A percentile compares a stretch with the other conserved stretches of the same genome.
Conservation (phyloP, 2,888 invertebrate genomes). For the Philopedon plagiatum region DNA sequence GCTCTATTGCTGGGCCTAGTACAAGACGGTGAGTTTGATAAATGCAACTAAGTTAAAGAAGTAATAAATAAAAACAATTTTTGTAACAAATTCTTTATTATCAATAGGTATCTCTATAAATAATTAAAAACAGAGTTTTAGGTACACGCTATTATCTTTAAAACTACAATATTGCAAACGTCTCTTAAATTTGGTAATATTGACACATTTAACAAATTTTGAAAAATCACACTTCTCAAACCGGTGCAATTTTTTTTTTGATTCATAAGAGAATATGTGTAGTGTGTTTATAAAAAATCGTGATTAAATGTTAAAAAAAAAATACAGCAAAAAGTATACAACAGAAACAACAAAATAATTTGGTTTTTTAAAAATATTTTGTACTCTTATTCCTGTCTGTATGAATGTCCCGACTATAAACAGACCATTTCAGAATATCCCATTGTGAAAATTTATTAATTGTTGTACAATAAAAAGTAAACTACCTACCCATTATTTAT, state of each 20-base stretch:
- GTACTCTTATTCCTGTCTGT: no score
- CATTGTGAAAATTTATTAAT: no score
- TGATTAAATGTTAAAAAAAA: not conserved
- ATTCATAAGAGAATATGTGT: not conserved
- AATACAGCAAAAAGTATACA: no score
- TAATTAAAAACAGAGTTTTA: constrained; percentile 30
- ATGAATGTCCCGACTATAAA: no score
- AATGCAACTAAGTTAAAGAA: no score
- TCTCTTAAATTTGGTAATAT: constrained; percentile 9
- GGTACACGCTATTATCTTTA: constrained; percentile 28
- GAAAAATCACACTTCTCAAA: constrained; percentile 15
- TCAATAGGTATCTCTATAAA: constrained; percentile 27
- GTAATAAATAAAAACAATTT: not conserved
- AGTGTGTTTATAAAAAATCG: constrained; percentile 1
- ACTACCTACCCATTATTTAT: no score
- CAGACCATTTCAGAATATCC: no score
- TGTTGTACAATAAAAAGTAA: no score
- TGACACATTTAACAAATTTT: constrained; percentile 10
- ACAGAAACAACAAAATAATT: no score
- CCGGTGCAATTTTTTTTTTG: constrained; percentile 2
- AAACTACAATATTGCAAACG: constrained; percentile 23
- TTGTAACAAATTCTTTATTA: constrained; percentile 34
- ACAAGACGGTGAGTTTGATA: no score
- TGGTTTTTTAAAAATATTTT: no score
- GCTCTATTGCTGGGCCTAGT: no score